Percentiles rank a stretch among this genome's conserved stretches.
phyloP scores from a whole-genome alignment of 2,113 vertebrate genomes.

The Eolophus roseicapilla region DNA sequence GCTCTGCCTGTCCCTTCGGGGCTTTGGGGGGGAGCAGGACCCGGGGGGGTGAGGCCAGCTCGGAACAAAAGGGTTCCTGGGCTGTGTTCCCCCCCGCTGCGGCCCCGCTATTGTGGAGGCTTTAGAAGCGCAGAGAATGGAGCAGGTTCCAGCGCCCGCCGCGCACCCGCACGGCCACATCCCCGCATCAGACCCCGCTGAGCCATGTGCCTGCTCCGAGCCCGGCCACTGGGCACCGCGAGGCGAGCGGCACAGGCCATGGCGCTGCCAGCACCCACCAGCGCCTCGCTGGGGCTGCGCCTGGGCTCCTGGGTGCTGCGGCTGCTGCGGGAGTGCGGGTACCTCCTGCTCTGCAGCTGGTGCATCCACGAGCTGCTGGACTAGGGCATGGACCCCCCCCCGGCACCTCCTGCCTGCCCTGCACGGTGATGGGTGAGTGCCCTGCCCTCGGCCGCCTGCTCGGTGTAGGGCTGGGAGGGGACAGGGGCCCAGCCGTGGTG shows the following conservation, averaged over 20 bases:
- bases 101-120: background rate
- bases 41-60: background rate
- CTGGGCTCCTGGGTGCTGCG: slow-evolving; percentile 71
- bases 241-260: slow-evolving; percentile 49
- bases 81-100: background rate
- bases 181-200: background rate
- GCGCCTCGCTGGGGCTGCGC: slow-evolving; percentile 70
- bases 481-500: accelerated
- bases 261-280: slow-evolving; percentile 63
- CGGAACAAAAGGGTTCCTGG: background rate
- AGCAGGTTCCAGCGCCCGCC: slow-evolving; percentile 21
- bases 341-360: slow-evolving; percentile 91
- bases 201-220: background rate
- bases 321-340: slow-evolving; percentile 80
- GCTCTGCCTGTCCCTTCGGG: background rate
- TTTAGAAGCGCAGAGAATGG: slow-evolving; percentile 9
- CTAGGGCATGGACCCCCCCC: slow-evolving; percentile 18
- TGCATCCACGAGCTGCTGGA: slow-evolving; percentile 90
- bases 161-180: background rate
- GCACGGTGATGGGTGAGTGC: background rate
- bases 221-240: slow-evolving; percentile 23
- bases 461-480: accelerated
- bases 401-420: background rate
- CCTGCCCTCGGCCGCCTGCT: background rate
- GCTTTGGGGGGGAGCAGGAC: background rate